Evolutionary conservation across 2,113 vertebrate species (phyloP).

Genomic region (Muscicapa adusta): DNA sequence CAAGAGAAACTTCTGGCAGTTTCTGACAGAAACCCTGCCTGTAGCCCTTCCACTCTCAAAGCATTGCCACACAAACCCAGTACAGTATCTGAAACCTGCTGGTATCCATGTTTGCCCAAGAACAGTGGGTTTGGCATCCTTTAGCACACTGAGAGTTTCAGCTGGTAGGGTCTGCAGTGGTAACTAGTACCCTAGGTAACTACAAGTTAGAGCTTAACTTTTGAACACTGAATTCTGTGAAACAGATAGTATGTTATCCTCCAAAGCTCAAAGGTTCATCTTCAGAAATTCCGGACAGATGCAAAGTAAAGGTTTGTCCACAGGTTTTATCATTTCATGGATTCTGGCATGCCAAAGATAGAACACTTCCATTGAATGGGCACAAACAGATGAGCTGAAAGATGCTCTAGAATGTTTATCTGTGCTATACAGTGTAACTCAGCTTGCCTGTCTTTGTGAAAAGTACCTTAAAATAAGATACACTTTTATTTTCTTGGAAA

Average conservation of each 20-base stretch:
- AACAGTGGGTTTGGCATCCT: background rate
- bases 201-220: background rate
- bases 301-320: background rate
- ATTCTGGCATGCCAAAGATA: background rate
- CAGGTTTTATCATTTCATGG: background rate
- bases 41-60: background rate
- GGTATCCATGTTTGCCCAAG: background rate
- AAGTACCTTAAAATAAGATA: background rate
- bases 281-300: background rate
- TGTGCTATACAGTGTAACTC: background rate
- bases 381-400: background rate
- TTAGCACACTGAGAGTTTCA: background rate
- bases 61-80: background rate
- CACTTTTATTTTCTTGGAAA: background rate
- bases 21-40: background rate
- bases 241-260: background rate
- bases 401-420: background rate
- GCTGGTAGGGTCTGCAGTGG: background rate
- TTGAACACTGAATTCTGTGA: background rate
- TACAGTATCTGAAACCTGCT: background rate
- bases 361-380: background rate
- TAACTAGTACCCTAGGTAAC: background rate
- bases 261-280: background rate
- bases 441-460: background rate
- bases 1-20: background rate